A percentile compares a stretch with the other conserved stretches of the same genome.
Evolutionary conservation across 1,140 invertebrate species (phyloP).

Genomic region (Hycleus cichorii): DNA sequence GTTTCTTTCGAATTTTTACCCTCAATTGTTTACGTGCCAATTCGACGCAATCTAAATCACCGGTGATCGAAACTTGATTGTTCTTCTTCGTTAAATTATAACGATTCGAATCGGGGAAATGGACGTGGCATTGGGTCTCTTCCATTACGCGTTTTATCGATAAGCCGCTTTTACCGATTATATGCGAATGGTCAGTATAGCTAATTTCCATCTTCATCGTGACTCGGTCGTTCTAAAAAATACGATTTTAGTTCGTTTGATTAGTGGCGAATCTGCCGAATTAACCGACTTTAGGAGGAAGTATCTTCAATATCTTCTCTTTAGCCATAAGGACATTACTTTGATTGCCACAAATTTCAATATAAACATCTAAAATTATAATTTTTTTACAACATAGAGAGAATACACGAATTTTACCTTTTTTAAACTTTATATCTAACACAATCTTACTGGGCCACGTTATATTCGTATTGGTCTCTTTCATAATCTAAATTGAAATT

Average conservation of each 20-base stretch:
- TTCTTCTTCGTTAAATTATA: slow-evolving; percentile 89
- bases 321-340: slow-evolving; percentile 77
- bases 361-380: slow-evolving; percentile 63
- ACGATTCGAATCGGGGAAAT: slow-evolving; percentile 96
- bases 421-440: slow-evolving; percentile 91
- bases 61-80: slow-evolving; percentile 90
- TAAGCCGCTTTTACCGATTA: slow-evolving; percentile 93
- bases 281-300: slow-evolving; percentile 61
- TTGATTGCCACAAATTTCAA: slow-evolving; percentile 76
- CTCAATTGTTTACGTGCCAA: slow-evolving; percentile 77
- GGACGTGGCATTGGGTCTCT: slow-evolving; percentile 92
- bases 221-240: slow-evolving; percentile 65
- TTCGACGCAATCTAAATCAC: slow-evolving; percentile 86
- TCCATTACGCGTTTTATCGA: slow-evolving; percentile 96
- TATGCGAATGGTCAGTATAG: slow-evolving; percentile 96
- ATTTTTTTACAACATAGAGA: too few species aligned
- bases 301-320: slow-evolving; percentile 75
- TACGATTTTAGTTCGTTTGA: too few species aligned
- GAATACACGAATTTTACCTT: slow-evolving; percentile 46
- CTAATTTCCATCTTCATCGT: slow-evolving; percentile 98
- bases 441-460: slow-evolving; percentile 92
- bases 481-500: slow-evolving; percentile 62
- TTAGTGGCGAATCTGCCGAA: too few species aligned
- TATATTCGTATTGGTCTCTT: slow-evolving; percentile 81
- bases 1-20: background rate